phyloP scores from a whole-genome alignment of 2,113 vertebrate genomes.

The Uria aalge region DNA sequence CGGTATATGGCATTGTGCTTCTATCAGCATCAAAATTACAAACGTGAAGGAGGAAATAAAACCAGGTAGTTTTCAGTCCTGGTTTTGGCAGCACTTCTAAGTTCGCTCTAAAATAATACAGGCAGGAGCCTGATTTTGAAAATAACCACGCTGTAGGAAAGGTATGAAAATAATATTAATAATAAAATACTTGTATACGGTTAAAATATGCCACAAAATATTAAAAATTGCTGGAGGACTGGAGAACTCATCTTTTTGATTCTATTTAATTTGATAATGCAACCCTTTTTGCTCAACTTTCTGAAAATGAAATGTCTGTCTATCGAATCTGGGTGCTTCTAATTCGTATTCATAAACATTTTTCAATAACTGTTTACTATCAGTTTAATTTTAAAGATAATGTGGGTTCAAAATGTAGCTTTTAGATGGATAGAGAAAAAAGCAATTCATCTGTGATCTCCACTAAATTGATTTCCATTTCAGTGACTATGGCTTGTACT shows the following conservation, averaged over 20 bases:
- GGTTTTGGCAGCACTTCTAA: not conserved
- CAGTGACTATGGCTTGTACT: not conserved
- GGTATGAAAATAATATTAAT: not conserved
- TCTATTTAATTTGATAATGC: not conserved
- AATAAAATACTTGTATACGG: not conserved
- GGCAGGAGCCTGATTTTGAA: not conserved
- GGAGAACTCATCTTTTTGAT: not conserved
- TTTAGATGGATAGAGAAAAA: not conserved
- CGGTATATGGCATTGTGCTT: not conserved
- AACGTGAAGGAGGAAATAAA: not conserved
- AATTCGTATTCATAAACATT: not conserved
- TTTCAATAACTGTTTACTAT: not conserved
- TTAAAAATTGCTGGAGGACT: not conserved
- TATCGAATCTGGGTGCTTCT: not conserved
- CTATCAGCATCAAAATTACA: not conserved
- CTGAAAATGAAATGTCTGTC: not conserved
- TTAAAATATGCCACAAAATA: not conserved
- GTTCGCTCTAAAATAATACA: not conserved
- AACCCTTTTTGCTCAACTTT: not conserved
- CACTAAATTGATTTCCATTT: conserved; percentile 5
- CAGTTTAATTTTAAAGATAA: conserved; percentile 29
- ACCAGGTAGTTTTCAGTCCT: not conserved
- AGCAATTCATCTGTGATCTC: conserved; percentile 5
- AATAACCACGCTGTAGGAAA: not conserved
- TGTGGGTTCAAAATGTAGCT: not conserved